Conservation (phyloP, 30 jellyfish, hydroid and myxozoan genomes). For the Aurelia coerulea region DNA sequence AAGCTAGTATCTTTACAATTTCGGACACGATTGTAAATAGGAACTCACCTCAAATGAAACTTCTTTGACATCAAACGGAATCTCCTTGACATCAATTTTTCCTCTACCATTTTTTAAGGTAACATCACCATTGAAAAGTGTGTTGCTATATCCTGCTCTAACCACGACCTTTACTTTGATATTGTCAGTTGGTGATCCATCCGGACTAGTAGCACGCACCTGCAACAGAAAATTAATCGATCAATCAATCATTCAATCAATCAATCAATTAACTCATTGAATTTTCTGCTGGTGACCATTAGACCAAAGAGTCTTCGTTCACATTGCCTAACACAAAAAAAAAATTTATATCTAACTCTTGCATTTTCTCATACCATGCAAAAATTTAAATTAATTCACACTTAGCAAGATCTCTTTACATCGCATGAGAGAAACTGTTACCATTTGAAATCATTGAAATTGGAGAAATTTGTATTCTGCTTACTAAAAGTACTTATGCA, state of each 20-base stretch:
- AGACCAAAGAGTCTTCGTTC: too few relatives aligned
- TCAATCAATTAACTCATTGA: neutral
- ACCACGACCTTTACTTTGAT: constrained; percentile 42
- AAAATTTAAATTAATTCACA: too few relatives aligned
- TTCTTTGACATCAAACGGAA: constrained; percentile 70
- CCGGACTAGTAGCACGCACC: constrained; percentile 72
- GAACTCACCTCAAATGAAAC: constrained; percentile 50
- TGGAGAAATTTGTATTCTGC: too few relatives aligned
- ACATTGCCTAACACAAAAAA: too few relatives aligned
- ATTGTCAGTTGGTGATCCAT: constrained; percentile 49
- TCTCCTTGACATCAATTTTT: constrained; percentile 54
- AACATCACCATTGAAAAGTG: constrained; percentile 15
- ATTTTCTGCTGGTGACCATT: too few relatives aligned
- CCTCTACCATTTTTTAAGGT: constrained; percentile 52
- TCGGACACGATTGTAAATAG: neutral
- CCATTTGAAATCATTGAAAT: too few relatives aligned
- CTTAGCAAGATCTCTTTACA: too few relatives aligned
- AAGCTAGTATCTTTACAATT: too few relatives aligned
- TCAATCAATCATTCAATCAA: neutral
- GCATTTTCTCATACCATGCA: too few relatives aligned
- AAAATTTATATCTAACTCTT: too few relatives aligned
- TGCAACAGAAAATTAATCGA: neutral
- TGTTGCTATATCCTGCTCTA: constrained; percentile 46
- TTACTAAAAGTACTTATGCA: too few relatives aligned
- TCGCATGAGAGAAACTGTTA: too few relatives aligned